Percentiles rank a stretch among this genome's conserved stretches.
These are phyloP conservation scores for Antrozous pallidus DNA, from an alignment of 2,797 vertebrate species.

Conservation along the genomic window DNA sequence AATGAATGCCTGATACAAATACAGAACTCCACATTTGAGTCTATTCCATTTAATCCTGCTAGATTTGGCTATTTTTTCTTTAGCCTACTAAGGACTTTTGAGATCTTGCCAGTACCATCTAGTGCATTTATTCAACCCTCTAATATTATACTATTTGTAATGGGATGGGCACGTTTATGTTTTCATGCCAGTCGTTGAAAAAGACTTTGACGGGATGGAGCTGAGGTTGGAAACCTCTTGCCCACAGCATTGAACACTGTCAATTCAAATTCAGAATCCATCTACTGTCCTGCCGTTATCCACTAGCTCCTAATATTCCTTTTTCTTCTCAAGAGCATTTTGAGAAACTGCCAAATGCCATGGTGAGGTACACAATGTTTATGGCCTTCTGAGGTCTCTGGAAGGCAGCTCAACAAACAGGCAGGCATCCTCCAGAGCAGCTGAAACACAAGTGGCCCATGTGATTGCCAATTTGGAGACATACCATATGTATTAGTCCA, in stretches of 20 bases:
- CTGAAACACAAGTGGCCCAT: slow-evolving; percentile 46
- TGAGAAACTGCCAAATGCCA: slow-evolving; percentile 43
- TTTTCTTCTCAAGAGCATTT: slow-evolving; percentile 47
- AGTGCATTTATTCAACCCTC: slow-evolving; percentile 20
- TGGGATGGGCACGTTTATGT: neutral
- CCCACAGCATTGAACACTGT: slow-evolving; percentile 6
- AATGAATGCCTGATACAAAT: slow-evolving; percentile 40
- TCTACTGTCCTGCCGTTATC: slow-evolving; percentile 1
- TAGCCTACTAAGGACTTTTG: neutral
- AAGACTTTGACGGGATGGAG: slow-evolving; percentile 12
- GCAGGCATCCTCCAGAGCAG: slow-evolving; percentile 41
- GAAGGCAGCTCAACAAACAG: slow-evolving; percentile 23
- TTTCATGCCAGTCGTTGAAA: slow-evolving; percentile 38
- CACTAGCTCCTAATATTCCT: slow-evolving; percentile 5
- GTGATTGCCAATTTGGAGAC: slow-evolving; percentile 35
- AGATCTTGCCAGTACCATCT: neutral
- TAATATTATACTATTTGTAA: slow-evolving; percentile 21
- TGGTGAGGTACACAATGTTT: slow-evolving; percentile 26
- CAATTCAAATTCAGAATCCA: slow-evolving; percentile 16
- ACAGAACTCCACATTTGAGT: slow-evolving; percentile 23
- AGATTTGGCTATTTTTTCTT: neutral
- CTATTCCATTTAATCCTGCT: slow-evolving; percentile 24
- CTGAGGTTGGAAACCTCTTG: slow-evolving; percentile 13
- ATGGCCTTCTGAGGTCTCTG: slow-evolving; percentile 34
- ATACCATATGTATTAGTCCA: slow-evolving; percentile 46